These are phyloP conservation scores for Liopterus haemorrhoidalis DNA, from an alignment of 2,888 invertebrate species.

Conservation along the genomic window DNA sequence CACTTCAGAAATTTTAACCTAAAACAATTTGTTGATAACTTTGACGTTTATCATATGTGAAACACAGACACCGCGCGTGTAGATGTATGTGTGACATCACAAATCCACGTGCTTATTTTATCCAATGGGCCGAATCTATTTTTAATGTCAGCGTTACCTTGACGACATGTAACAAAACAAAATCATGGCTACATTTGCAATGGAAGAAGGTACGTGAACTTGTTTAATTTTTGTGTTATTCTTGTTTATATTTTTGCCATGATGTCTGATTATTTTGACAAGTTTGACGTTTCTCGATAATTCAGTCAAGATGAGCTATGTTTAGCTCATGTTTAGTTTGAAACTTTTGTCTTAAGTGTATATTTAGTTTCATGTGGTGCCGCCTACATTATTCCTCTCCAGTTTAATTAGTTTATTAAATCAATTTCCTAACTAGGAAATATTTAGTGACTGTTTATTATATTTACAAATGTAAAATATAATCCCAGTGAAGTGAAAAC, in stretches of 20 bases:
- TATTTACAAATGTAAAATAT: no score
- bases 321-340: neutral
- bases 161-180: slow-evolving; percentile 43
- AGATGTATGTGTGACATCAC: slow-evolving; percentile 13
- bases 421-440: no score
- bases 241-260: neutral
- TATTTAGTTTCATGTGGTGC: no score
- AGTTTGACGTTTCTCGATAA: no score
- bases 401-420: no score
- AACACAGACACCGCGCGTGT: neutral
- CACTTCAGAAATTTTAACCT: no score
- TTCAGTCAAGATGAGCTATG: neutral
- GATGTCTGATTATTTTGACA: neutral
- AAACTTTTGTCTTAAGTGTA: no score
- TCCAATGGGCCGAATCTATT: slow-evolving; percentile 29
- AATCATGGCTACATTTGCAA: slow-evolving; percentile 41
- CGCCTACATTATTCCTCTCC: no score
- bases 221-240: slow-evolving; percentile 14
- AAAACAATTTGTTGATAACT: no score
- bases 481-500: no score
- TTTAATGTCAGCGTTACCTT: slow-evolving; percentile 41
- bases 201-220: slow-evolving; percentile 39
- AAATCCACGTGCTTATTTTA: slow-evolving; percentile 18
- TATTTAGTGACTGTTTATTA: no score
- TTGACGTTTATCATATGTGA: neutral